These are phyloP conservation scores for Mustelus asterias DNA, from an alignment of 2,113 vertebrate species.

Conservation along the genomic window DNA sequence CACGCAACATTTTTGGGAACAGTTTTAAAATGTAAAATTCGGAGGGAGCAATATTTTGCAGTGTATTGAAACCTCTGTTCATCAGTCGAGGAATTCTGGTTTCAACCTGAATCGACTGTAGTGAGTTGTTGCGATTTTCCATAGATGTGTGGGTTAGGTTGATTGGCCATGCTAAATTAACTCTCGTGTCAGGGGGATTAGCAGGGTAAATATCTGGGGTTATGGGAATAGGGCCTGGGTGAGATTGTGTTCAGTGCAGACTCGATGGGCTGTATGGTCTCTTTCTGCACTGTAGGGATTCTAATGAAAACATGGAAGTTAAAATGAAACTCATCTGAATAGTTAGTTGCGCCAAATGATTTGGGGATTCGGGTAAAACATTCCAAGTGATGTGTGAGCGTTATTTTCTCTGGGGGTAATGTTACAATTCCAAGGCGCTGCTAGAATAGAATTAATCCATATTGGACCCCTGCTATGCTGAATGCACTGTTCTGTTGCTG, in stretches of 20 bases:
- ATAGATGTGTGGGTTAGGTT: too few species aligned
- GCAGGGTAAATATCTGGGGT: too few species aligned
- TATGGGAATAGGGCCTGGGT: too few species aligned
- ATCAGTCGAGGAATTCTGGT: neutral
- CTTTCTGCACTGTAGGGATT: too few species aligned
- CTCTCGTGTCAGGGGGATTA: too few species aligned
- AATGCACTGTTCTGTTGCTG: neutral
- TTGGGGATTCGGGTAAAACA: neutral
- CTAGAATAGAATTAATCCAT: neutral
- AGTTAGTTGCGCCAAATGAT: neutral
- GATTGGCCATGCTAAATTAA: too few species aligned
- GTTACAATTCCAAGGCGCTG: neutral
- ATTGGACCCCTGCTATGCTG: neutral
- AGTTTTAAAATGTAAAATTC: neutral
- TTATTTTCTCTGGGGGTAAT: neutral
- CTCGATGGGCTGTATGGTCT: too few species aligned
- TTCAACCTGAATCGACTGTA: neutral
- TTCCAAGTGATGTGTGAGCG: neutral
- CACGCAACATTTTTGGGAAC: neutral
- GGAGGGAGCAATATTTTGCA: neutral
- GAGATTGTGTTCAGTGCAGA: too few species aligned
- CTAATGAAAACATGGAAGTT: neutral
- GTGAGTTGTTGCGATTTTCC: neutral
- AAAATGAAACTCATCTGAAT: neutral
- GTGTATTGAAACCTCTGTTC: neutral